These are phyloP conservation scores for Andrena cerasifolii DNA, from an alignment of 1,140 invertebrate species.

Conservation along the genomic window DNA sequence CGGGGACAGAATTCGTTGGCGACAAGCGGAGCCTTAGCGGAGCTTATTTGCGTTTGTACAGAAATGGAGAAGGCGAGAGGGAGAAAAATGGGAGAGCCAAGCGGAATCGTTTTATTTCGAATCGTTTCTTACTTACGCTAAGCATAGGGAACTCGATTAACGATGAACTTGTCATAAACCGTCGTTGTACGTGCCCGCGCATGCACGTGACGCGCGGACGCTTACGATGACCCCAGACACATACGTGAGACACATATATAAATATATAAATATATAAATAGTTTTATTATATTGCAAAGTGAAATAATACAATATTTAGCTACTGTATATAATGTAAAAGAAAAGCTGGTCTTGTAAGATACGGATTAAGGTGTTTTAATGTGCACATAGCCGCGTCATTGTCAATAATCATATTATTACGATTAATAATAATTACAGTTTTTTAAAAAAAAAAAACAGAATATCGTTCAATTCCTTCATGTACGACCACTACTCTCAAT, in stretches of 20 bases:
- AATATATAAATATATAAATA: slow-evolving; percentile 76
- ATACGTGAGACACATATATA: slow-evolving; percentile 56
- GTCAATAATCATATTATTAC: slow-evolving; percentile 83
- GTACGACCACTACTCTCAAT: background rate
- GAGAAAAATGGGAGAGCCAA: slow-evolving; percentile 22
- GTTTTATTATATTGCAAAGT: slow-evolving; percentile 79
- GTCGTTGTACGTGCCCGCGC: slow-evolving; percentile 30
- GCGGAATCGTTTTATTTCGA: slow-evolving; percentile 74
- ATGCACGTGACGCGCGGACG: slow-evolving; percentile 12
- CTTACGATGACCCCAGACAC: slow-evolving; percentile 44
- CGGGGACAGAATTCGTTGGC: slow-evolving; percentile 47
- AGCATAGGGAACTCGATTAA: slow-evolving; percentile 42
- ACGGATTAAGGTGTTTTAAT: slow-evolving; percentile 84
- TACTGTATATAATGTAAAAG: slow-evolving; percentile 83
- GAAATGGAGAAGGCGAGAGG: slow-evolving; percentile 68
- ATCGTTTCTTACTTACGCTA: slow-evolving; percentile 60
- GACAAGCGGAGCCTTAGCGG: slow-evolving; percentile 76
- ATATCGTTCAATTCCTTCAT: slow-evolving; percentile 9
- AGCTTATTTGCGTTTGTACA: slow-evolving; percentile 80
- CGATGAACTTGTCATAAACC: slow-evolving; percentile 34
- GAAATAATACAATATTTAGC: slow-evolving; percentile 80
- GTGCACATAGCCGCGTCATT: slow-evolving; percentile 84
- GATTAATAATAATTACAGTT: slow-evolving; percentile 83
- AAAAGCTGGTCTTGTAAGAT: slow-evolving; percentile 85
- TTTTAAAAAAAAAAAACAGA: slow-evolving; percentile 68